These are phyloP conservation scores for Hyposmocoma kahamanoa DNA, from an alignment of 1,140 invertebrate species.

Conservation along the genomic window DNA sequence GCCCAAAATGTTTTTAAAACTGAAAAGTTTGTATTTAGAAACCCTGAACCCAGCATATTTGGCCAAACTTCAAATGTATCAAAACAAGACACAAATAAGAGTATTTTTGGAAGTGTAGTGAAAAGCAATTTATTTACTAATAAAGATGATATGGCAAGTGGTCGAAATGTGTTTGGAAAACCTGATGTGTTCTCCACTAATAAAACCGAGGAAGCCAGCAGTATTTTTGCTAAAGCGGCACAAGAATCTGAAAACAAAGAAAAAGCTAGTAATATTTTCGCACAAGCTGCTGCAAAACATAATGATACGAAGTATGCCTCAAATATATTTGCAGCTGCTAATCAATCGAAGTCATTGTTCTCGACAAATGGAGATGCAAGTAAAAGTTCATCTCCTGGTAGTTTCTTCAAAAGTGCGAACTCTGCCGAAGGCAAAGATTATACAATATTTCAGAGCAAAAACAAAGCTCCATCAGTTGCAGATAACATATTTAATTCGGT, in stretches of 20 bases:
- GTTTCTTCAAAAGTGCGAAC: constrained; percentile 45
- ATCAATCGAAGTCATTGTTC: constrained; percentile 12
- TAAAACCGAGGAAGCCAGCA: too few species aligned
- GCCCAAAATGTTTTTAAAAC: constrained; percentile 9
- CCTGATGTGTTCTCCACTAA: too few species aligned
- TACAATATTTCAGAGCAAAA: constrained; percentile 54
- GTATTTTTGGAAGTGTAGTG: constrained; percentile 4
- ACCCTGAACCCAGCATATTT: constrained; percentile 28
- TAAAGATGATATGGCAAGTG: too few species aligned
- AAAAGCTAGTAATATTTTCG: constrained; percentile 28
- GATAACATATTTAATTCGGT: constrained; percentile 50
- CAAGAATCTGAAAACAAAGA: constrained; percentile 15
- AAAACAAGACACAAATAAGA: constrained; percentile 8
- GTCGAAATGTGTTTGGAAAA: constrained; percentile 8
- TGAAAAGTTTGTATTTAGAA: constrained; percentile 23
- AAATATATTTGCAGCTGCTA: constrained; percentile 32
- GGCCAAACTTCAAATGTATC: constrained; percentile 14
- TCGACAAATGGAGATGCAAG: constrained; percentile 24
- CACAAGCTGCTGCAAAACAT: constrained; percentile 8
- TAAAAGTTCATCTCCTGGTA: constrained; percentile 43
- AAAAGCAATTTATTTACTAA: constrained; percentile 13
- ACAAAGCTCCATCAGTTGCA: constrained; percentile 42
- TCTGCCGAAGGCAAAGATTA: constrained; percentile 28
- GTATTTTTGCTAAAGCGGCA: constrained; percentile 31
- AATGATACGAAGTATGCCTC: constrained; percentile 18